A percentile compares a stretch with the other conserved stretches of the same genome.
Conservation (phyloP, 2,113 vertebrate species). For the Pelvicachromis taeniatus region DNA sequence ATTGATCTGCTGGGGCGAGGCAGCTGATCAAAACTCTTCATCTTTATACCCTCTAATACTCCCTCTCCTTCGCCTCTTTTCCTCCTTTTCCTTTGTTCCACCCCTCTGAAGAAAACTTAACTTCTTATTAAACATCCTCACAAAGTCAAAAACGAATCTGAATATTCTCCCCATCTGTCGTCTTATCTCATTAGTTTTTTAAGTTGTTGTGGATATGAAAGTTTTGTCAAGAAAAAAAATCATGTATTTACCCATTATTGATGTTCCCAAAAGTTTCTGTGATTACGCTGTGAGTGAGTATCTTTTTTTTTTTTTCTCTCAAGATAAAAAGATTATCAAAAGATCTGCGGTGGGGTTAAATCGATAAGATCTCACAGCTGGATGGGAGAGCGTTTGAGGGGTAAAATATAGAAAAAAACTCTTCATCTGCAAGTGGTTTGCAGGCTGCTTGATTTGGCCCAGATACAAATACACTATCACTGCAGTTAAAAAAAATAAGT, state of each 20-base stretch:
- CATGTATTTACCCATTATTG: slow-evolving; percentile 46
- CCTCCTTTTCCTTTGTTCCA: background rate
- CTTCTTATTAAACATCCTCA: background rate
- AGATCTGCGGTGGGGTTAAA: slow-evolving; percentile 25
- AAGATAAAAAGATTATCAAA: slow-evolving; percentile 59
- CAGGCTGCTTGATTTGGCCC: background rate
- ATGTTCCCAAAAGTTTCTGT: slow-evolving; percentile 45
- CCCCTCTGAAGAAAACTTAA: background rate
- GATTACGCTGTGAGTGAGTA: slow-evolving; percentile 13
- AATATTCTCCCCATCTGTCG: background rate
- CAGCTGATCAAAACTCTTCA: background rate
- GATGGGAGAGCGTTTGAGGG: slow-evolving; percentile 1
- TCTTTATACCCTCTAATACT: background rate
- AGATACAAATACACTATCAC: background rate
- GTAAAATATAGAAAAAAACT: background rate
- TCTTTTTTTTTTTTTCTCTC: background rate
- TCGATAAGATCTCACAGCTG: slow-evolving; percentile 51
- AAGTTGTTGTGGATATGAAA: slow-evolving; percentile 10
- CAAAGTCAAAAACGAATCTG: background rate
- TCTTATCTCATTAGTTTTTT: background rate
- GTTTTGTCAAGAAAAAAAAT: background rate
- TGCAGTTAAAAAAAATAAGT: background rate
- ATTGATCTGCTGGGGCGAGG: background rate
- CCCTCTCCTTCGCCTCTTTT: background rate
- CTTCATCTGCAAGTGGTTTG: background rate